Percentiles rank a stretch among this genome's conserved stretches.
These are phyloP conservation scores for Phaenicophaeus curvirostris DNA, from an alignment of 2,797 vertebrate genomes.

Conservation along the genomic window DNA sequence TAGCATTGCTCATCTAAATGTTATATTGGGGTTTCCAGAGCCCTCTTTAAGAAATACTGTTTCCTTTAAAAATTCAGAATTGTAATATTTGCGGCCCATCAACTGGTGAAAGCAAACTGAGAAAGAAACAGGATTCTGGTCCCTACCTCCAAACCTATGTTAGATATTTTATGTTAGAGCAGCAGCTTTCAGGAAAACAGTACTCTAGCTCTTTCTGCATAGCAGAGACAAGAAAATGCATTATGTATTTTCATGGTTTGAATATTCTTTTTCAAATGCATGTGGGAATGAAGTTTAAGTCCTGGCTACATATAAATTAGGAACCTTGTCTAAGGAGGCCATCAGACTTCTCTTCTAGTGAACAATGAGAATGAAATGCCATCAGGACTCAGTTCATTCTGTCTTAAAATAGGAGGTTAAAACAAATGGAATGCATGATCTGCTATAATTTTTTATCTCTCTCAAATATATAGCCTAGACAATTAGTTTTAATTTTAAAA, in stretches of 20 bases:
- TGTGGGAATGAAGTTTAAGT: neutral
- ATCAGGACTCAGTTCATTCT: neutral
- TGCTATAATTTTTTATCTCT: neutral
- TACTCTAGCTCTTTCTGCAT: neutral
- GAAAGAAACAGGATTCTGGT: neutral
- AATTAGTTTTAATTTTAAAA: constrained; percentile 7
- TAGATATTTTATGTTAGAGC: neutral
- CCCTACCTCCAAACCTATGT: neutral
- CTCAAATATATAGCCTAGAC: neutral
- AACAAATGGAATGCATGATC: neutral
- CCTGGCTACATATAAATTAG: neutral
- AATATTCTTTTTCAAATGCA: neutral
- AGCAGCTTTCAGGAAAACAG: neutral
- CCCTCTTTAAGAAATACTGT: neutral
- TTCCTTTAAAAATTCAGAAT: neutral
- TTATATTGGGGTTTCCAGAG: neutral
- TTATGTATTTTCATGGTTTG: neutral
- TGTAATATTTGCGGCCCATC: neutral
- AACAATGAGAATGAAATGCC: neutral
- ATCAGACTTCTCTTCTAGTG: neutral
- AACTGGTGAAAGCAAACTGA: neutral
- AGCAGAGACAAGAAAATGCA: neutral
- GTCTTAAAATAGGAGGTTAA: neutral
- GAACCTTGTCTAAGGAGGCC: neutral
- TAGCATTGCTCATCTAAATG: neutral